Conservation (phyloP, 30 jellyfish, hydroid and myxozoan species). For the Nemopilema nomurai region DNA sequence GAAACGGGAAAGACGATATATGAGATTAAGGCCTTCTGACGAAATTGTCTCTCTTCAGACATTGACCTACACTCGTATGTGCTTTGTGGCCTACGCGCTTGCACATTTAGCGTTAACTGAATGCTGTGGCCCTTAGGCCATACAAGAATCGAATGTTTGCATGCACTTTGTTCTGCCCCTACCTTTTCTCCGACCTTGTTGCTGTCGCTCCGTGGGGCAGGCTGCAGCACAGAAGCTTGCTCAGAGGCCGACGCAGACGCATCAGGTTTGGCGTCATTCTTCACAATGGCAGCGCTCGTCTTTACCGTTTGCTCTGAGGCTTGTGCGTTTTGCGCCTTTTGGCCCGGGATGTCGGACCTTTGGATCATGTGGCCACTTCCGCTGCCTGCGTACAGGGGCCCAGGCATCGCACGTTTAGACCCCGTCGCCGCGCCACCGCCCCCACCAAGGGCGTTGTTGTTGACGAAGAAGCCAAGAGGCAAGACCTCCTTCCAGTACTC, state of each 20-base stretch:
- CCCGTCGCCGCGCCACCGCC: conserved; percentile 61
- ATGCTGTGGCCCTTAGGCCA: too few species aligned
- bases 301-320: conserved; percentile 59
- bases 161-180: too few species aligned
- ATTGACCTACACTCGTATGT: too few species aligned
- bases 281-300: conserved; percentile 51
- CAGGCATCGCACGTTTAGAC: conserved; percentile 41
- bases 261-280: conserved; percentile 40
- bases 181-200: conserved; percentile 47
- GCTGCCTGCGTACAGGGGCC: conserved; percentile 58
- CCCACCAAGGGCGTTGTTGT: conserved; percentile 64
- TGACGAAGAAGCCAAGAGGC: conserved; percentile 89
- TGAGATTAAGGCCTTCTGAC: background rate
- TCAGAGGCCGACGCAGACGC: conserved; percentile 49
- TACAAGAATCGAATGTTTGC: too few species aligned
- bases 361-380: conserved; percentile 69
- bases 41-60: background rate
- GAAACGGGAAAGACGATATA: background rate
- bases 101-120: too few species aligned
- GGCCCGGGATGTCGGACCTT: conserved; percentile 71
- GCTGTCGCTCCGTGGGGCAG: conserved; percentile 6
- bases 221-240: conserved; percentile 21
- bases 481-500: conserved; percentile 62
- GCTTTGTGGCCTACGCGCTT: too few species aligned
- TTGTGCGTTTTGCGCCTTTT: conserved; percentile 50